A percentile compares a stretch with the other conserved stretches of the same genome.
These are phyloP conservation scores for Tragopan temminckii DNA, from an alignment of 2,797 vertebrate genomes.

Conservation along the genomic window DNA sequence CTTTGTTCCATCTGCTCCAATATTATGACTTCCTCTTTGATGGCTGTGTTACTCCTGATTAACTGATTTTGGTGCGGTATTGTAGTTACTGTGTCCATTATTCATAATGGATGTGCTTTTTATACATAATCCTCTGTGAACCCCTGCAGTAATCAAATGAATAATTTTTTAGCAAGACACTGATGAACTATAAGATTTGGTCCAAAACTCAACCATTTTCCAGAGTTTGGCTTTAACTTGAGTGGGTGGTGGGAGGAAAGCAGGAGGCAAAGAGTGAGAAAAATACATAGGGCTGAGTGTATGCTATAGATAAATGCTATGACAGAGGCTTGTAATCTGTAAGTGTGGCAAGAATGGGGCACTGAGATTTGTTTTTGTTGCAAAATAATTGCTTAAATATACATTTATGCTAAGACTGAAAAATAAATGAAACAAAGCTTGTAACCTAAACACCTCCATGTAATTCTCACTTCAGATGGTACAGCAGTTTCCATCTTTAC, in stretches of 20 bases:
- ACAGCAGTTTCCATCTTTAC: background rate
- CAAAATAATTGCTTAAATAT: background rate
- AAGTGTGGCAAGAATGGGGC: background rate
- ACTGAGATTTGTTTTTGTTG: background rate
- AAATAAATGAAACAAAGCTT: background rate
- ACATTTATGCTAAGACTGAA: background rate
- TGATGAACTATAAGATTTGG: background rate
- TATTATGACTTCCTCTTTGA: conserved; percentile 17
- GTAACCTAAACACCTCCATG: background rate
- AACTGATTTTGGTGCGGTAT: conserved; percentile 5
- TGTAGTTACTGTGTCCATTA: background rate
- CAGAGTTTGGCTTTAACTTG: background rate
- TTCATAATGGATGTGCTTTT: background rate
- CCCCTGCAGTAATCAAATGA: background rate
- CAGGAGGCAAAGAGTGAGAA: background rate
- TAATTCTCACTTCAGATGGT: background rate
- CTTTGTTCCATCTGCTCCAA: conserved; percentile 1
- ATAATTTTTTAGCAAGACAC: background rate
- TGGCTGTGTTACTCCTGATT: background rate
- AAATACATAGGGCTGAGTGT: fast-evolving
- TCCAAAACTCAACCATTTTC: background rate
- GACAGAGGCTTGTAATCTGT: background rate
- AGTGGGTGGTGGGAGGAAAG: background rate
- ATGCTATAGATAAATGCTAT: background rate
- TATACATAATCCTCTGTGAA: background rate